phyloP scores from a whole-genome alignment of 2,113 vertebrate genomes.

The Triplophysa rosa region DNA sequence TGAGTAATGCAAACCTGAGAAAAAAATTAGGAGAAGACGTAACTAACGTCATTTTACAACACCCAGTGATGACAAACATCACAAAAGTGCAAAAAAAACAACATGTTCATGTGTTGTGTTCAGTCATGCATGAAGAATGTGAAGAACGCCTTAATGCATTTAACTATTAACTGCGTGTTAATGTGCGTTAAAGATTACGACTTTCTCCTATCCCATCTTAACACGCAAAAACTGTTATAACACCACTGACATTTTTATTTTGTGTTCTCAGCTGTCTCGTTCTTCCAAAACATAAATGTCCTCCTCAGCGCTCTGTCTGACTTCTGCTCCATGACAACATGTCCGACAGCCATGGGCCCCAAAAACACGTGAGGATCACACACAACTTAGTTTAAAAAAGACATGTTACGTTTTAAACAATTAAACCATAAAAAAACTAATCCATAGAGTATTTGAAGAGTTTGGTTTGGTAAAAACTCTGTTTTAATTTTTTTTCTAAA shows the following conservation, averaged over 20 bases:
- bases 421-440: too few relatives aligned
- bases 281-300: constrained; percentile 80
- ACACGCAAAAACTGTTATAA: too few relatives aligned
- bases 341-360: constrained; percentile 73
- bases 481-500: too few relatives aligned
- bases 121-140: background rate
- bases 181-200: background rate
- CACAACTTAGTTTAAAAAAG: background rate
- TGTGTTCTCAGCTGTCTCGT: constrained; percentile 70
- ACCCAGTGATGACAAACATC: background rate
- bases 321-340: constrained; percentile 75
- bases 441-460: too few relatives aligned
- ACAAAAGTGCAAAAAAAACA: background rate
- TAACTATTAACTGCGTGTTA: background rate
- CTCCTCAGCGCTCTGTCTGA: constrained; percentile 77
- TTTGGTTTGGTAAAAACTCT: too few relatives aligned
- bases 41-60: background rate
- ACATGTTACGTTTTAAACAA: too few relatives aligned
- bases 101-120: background rate
- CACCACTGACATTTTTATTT: background rate
- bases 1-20: constrained; percentile 55
- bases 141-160: constrained; percentile 12
- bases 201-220: too few relatives aligned
- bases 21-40: too few relatives aligned
- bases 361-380: constrained; percentile 68